Evolutionary conservation across 2,797 vertebrate species (phyloP), one percentile per base, ranked within the genome.

Genomic region (Odontamblyopus lacepedii): DNA sequence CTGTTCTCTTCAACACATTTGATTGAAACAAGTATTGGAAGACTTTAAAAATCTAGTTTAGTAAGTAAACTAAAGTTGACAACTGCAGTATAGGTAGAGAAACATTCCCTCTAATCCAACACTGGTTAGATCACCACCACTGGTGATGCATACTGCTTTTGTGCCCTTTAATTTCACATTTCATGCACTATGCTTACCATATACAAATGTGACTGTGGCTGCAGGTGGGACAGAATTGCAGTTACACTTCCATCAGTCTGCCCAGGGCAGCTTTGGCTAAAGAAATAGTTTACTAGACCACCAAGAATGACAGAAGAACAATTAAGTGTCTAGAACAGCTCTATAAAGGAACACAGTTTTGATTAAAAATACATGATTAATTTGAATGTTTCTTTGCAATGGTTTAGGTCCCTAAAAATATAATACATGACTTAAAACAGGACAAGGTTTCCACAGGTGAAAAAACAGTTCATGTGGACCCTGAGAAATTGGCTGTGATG

Each of bases 401-500:
- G 68, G 59, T 79, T 84, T 79, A 57, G 70, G 66, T 80, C 81
- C 78, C 63, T 65, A 66, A 23, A 44, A 61, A 75, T 38, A 70
- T 60, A 60, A 62, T 71, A 72, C 82, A 79, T 16, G 78, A 78
- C 78, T 68, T 77, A 67, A 70, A 67, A 72, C 23, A 44, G 83
- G 63, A 70, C 78, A 81, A 82, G 57, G 79, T 83, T 86, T 87
- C 78, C 82, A 88, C 79, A 84, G 83, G 73, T 70, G 66, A 85
- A 74, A 77, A 85, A 80, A 83, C 69, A 72, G 38, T 87, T 80
- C 15, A 55, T 68, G 80, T 82, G 85, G 81, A 94, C 91, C 94
- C 92, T 93, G 93, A 94, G 93, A 92, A 89, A 84, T 89, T 89
- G 88, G 81, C 64, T 84, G 86, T 84, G 86, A 83, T 78, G 78